These are phyloP conservation scores for Chloebia gouldiae DNA, from an alignment of 2,113 vertebrate species.

Conservation along the genomic window DNA sequence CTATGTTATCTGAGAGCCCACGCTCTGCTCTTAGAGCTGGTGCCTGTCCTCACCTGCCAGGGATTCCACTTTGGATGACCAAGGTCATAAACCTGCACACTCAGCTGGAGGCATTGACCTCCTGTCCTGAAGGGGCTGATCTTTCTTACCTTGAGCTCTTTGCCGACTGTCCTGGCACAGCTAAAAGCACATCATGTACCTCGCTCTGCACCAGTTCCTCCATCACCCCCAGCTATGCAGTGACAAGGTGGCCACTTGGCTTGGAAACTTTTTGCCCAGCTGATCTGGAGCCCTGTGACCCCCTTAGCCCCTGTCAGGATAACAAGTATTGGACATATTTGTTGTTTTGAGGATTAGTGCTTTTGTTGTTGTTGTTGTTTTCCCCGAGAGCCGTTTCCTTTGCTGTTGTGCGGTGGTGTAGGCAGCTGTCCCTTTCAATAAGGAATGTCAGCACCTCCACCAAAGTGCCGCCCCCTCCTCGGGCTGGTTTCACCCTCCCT, in stretches of 20 bases:
- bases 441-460: background rate
- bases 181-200: background rate
- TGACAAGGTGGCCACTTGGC: fast-evolving
- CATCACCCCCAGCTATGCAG: fast-evolving
- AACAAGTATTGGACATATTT: background rate
- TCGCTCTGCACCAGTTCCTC: background rate
- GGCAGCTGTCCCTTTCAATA: constrained; percentile 52
- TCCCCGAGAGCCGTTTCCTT: background rate
- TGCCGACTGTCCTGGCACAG: background rate
- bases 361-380: background rate
- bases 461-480: background rate
- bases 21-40: background rate
- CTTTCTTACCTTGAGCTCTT: background rate
- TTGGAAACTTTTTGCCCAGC: background rate
- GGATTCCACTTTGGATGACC: background rate
- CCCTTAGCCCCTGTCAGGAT: background rate
- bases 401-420: background rate
- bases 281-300: background rate
- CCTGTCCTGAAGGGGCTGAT: background rate
- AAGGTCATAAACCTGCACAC: background rate
- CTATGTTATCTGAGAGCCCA: background rate
- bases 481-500: background rate
- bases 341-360: background rate
- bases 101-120: background rate
- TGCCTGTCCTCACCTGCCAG: background rate